Evolutionary conservation across 2,113 vertebrate species (phyloP), one percentile per base, ranked within the genome.

Genomic region (Scopus umbretta): DNA sequence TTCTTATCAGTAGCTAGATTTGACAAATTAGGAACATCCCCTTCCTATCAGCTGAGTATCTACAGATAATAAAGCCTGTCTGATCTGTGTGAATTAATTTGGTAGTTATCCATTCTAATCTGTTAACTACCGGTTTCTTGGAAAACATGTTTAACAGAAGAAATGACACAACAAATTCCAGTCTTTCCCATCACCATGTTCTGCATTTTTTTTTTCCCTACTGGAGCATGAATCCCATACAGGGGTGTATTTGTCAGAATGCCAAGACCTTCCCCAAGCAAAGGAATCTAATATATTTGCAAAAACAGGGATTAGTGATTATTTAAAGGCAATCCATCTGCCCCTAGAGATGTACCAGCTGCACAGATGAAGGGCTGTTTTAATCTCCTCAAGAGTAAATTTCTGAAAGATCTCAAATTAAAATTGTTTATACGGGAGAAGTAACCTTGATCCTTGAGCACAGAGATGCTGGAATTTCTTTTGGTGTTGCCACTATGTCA

Each of bases 41-140:
- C 66, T 75, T 82, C 43, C 86, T 94, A 52, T 52, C 65, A 79
- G 20, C 3, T 88, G 42, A 85, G 72, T 52, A 95, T 62, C 91
- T 96, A 45, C n/a, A 82, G 53, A 94, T 74, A 76, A 96, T 86
- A 93, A 95, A 95, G 82, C 75, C 62, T 88, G 61, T 90, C 91
- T 94, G 90, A 95, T 78, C 71, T 82, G n/a, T 70, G 70, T 84
- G 73, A 96, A 94, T 93, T 96, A 86, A 92, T 71, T 87, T 88
- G 78, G 67, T 85, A 92, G 92, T 78, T 86, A 96, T 86, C 53
- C 82, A 79, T 70, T 87, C 76, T 87, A 93, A 97, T 93, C 81
- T 93, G 68, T 74, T 97, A 87, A 88, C 74, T 86, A 79, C 12
- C 25, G 7, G 32, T 34, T 82, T 82, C 56, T 59, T 91, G 63